Conservation (phyloP, 2,113 vertebrate genomes). For the Phalacrocorax carbo region DNA sequence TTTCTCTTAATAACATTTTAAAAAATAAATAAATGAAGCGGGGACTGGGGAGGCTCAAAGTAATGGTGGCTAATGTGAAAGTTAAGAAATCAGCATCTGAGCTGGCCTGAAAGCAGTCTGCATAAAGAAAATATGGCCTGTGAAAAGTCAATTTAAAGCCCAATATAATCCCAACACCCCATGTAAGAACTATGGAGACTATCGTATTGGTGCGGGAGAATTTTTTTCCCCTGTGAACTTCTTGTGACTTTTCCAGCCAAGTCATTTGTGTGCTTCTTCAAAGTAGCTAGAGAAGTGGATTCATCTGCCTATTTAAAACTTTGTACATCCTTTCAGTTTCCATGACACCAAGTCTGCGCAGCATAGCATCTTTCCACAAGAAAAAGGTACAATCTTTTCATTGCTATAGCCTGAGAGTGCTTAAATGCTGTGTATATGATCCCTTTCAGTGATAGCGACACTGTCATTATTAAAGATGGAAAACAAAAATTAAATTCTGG, state of each 20-base stretch:
- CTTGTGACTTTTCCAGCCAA: neutral
- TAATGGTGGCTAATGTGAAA: neutral
- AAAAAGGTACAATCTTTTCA: neutral
- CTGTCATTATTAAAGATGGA: neutral
- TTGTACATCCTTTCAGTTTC: neutral
- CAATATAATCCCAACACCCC: neutral
- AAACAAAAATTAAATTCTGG: neutral
- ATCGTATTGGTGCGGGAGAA: neutral
- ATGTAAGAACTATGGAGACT: rapidly evolving
- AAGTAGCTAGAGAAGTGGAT: neutral
- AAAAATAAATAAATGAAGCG: neutral
- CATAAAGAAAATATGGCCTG: neutral
- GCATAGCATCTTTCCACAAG: neutral
- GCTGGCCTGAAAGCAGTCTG: neutral
- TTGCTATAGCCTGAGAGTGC: neutral
- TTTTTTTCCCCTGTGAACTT: neutral
- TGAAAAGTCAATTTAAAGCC: neutral
- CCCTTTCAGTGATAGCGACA: neutral
- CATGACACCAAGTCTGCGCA: neutral
- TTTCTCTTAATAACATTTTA: neutral
- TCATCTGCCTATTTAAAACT: neutral
- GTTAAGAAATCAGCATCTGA: neutral
- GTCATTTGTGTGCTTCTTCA: neutral
- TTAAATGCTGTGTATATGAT: neutral
- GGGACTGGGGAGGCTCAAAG: neutral